Conservation (phyloP, 2,888 invertebrate genomes). For the Sabellastarte sp. region DNA sequence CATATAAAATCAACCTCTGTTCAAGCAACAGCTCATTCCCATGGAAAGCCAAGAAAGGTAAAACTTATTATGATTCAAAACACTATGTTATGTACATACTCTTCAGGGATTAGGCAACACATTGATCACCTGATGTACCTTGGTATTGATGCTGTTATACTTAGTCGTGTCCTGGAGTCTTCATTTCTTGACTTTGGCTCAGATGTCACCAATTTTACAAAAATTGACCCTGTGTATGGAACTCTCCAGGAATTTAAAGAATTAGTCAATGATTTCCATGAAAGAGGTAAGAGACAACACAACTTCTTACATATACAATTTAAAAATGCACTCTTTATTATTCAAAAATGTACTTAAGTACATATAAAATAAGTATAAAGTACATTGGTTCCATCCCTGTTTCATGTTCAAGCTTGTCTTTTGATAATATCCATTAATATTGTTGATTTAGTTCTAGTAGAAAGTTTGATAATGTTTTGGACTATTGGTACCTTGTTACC, state of each 20-base stretch:
- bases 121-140: slow-evolving; percentile 46
- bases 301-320: no score
- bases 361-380: no score
- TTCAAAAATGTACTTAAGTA: no score
- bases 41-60: neutral
- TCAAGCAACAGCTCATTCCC: neutral
- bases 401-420: no score
- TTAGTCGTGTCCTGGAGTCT: slow-evolving; percentile 44
- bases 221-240: slow-evolving; percentile 74
- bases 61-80: no score
- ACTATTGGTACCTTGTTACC: no score
- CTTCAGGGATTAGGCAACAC: slow-evolving; percentile 39
- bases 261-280: slow-evolving; percentile 39
- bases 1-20: neutral
- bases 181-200: slow-evolving; percentile 71
- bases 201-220: slow-evolving; percentile 76
- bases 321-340: no score
- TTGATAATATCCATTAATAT: no score
- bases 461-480: no score
- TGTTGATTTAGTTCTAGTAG: no score
- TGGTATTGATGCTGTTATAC: slow-evolving; percentile 43
- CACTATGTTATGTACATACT: neutral
- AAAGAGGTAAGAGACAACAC: slow-evolving; percentile 22
- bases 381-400: no score
- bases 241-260: slow-evolving; percentile 69